A percentile compares a stretch with the other conserved stretches of the same genome.
These are phyloP conservation scores for Poeciliopsis turrubarensis DNA, from an alignment of 2,113 vertebrate species.

Conservation along the genomic window DNA sequence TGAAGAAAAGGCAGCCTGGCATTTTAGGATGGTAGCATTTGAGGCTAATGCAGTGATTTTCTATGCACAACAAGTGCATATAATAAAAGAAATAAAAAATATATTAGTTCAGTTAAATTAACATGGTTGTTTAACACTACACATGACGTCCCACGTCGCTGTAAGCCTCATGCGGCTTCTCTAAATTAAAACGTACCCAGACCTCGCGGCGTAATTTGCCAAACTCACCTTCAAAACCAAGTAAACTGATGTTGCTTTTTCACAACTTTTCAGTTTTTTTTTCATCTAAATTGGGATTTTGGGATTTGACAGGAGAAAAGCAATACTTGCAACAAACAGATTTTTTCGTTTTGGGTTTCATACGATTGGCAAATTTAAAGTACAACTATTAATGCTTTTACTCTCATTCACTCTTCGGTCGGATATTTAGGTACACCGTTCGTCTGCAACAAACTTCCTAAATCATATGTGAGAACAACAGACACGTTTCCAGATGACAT, in stretches of 20 bases:
- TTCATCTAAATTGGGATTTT: too few relatives aligned
- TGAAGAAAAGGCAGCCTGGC: constrained; percentile 45
- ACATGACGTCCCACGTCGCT: background rate
- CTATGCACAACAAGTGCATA: background rate
- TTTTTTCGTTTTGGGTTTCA: too few relatives aligned
- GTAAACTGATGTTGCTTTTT: background rate
- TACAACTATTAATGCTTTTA: too few relatives aligned
- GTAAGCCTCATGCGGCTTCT: background rate
- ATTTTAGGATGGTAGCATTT: constrained; percentile 3
- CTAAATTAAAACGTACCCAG: background rate
- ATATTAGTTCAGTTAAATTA: background rate
- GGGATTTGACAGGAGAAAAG: too few relatives aligned
- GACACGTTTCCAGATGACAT: too few relatives aligned
- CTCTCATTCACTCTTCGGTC: too few relatives aligned
- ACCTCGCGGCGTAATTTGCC: background rate
- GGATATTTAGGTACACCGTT: too few relatives aligned
- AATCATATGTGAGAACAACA: too few relatives aligned
- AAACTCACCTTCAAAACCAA: background rate
- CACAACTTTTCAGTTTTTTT: too few relatives aligned
- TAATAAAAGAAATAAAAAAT: background rate
- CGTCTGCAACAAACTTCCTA: too few relatives aligned
- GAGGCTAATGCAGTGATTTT: background rate
- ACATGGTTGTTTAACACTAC: background rate
- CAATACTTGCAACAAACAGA: too few relatives aligned
- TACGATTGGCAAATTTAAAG: too few relatives aligned